Evolutionary conservation across 1,140 invertebrate genomes (phyloP), one percentile per base, ranked within the genome.

Genomic region (Physella acuta): DNA sequence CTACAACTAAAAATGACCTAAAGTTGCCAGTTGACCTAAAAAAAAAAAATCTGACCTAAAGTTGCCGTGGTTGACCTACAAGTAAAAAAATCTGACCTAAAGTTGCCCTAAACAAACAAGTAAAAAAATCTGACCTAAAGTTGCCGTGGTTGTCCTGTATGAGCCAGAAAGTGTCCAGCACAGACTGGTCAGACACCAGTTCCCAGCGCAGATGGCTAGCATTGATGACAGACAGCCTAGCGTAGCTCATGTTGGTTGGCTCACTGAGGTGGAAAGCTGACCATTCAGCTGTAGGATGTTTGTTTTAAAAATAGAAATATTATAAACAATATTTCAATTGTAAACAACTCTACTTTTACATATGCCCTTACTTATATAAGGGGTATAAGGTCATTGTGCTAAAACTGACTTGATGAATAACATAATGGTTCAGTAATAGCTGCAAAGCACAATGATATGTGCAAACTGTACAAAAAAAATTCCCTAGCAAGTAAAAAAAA

Each of bases 181-280:
- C 59, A 26, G 36, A 28, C n/a, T 62, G 71, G 44, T 63, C 66
- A 4, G 30, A 36, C 31, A 97, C 89, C 88, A 98, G 94, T 85
- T 97, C 92, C 73, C 96, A 87, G 81, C 93, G 90, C 11, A 98
- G 78, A 86, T 98, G 95, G 11, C 94, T 93, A n/a, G 79, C 82
- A 83, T 98, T 98, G 77, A 89, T 86, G 0, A 91, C 91, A 74
- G 88, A 89, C 81, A 98, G 84, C 71, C 92, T 86, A 1, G 93
- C 92, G 83, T 94, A 98, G 26, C 95, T 95, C 85, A 97, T 75
- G 16, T 75, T 34, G n/a, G 73, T 33, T 36, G 63, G 3, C 71
- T 70, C 11, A 55, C 56, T 37, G 95, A 86, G 95, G 93, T 64
- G 66, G 53, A 80, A 75, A 11, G 81, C 81, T 36, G 79, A 77